Percentiles rank a stretch among this genome's conserved stretches.
Conservation (phyloP, 2,113 vertebrate genomes). For the Protobothrops mucrosquamatus region DNA sequence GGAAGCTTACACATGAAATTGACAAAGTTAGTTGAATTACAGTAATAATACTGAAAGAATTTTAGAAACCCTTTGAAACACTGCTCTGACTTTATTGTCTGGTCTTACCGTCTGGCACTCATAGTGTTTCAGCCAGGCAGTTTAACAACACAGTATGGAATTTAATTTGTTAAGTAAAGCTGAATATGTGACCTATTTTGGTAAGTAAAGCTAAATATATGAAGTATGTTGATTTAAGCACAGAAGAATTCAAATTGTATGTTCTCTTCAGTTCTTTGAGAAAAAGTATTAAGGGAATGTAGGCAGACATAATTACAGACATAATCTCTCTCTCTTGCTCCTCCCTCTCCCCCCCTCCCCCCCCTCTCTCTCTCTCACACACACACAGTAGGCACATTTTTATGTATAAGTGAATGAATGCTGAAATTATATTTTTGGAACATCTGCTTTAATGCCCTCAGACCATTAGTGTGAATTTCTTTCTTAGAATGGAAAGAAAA, state of each 20-base stretch:
- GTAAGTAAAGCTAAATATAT: conserved; percentile 47
- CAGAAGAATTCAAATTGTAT: conserved; percentile 48
- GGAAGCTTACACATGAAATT: neutral
- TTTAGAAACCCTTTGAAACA: conserved; percentile 61
- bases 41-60: conserved; percentile 65
- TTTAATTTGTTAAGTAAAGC: conserved; percentile 40
- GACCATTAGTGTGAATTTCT: conserved; percentile 50
- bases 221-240: conserved; percentile 50
- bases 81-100: conserved; percentile 66
- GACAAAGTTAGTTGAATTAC: conserved; percentile 42
- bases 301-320: conserved; percentile 41
- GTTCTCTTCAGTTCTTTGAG: conserved; percentile 51
- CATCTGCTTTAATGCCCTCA: conserved; percentile 48
- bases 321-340: neutral
- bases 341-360: no score
- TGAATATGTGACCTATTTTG: conserved; percentile 39
- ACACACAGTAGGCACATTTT: no score
- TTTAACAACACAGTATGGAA: conserved; percentile 49
- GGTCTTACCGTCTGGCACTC: conserved; percentile 58
- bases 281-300: conserved; percentile 35
- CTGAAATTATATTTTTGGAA: conserved; percentile 43
- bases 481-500: conserved; percentile 49
- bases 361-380: no score
- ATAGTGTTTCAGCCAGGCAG: conserved; percentile 54
- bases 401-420: conserved; percentile 49